Percentiles rank a stretch among this genome's conserved stretches.
Evolutionary conservation across 2,113 vertebrate species (phyloP).

Genomic region (Urocolius indicus): DNA sequence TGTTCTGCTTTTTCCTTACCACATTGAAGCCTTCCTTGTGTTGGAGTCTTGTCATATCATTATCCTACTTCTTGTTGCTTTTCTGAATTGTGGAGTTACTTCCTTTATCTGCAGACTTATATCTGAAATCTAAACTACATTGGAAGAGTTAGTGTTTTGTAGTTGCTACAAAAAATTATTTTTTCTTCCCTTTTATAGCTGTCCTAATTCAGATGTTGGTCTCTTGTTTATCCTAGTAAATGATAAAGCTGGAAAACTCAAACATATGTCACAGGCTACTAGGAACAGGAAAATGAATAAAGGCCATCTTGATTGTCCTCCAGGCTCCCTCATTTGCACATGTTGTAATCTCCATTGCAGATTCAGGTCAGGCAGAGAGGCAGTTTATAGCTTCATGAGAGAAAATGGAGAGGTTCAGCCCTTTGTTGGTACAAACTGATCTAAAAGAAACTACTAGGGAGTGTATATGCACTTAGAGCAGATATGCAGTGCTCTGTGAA

Average conservation of each 20-base stretch:
- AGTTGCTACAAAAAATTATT: neutral
- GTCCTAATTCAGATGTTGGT: neutral
- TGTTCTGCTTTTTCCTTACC: neutral
- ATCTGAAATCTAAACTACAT: neutral
- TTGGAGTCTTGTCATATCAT: neutral
- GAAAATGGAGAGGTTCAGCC: neutral
- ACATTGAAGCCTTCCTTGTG: fast-evolving
- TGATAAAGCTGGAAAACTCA: neutral
- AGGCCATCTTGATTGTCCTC: neutral
- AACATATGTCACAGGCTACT: neutral
- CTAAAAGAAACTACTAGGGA: neutral
- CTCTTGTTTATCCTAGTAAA: neutral
- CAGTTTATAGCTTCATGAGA: neutral
- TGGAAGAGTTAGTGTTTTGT: neutral
- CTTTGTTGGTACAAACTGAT: neutral
- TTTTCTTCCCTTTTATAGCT: neutral
- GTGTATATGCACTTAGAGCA: neutral
- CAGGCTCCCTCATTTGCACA: neutral
- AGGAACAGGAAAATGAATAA: neutral
- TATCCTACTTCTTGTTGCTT: neutral
- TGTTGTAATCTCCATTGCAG: fast-evolving
- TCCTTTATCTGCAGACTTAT: neutral
- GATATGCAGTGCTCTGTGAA: neutral
- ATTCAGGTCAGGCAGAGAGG: neutral
- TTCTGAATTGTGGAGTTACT: neutral